phyloP scores from a whole-genome alignment of 2,113 vertebrate genomes.

The Otis tarda region DNA sequence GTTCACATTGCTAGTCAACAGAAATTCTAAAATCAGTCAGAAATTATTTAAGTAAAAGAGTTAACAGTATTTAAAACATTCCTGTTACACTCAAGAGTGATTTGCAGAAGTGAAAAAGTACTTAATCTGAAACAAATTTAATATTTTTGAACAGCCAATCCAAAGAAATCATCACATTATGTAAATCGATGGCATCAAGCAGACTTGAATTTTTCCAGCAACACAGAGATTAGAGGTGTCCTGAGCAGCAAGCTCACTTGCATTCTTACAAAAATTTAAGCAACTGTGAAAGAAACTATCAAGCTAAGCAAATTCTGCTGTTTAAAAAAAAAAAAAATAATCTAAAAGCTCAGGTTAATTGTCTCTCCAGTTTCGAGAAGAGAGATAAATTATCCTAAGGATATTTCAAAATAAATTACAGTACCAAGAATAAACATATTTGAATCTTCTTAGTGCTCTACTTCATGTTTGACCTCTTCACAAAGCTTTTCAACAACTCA shows the following conservation, averaged over 20 bases:
- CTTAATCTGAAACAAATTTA: background rate
- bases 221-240: background rate
- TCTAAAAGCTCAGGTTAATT: background rate
- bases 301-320: background rate
- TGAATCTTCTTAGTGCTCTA: background rate
- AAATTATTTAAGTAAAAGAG: background rate
- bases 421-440: background rate
- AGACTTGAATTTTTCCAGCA: background rate
- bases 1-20: background rate
- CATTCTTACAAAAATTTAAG: background rate
- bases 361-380: background rate
- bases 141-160: background rate
- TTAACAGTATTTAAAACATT: background rate
- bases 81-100: background rate
- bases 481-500: background rate
- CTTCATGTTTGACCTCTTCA: background rate
- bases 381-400: background rate
- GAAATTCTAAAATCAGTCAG: background rate
- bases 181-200: background rate
- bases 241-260: background rate
- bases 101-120: background rate
- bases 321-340: background rate
- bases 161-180: background rate
- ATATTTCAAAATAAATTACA: background rate
- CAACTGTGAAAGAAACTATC: background rate